phyloP scores from a whole-genome alignment of 2,888 invertebrate species.

The Watsonalla cultraria region DNA sequence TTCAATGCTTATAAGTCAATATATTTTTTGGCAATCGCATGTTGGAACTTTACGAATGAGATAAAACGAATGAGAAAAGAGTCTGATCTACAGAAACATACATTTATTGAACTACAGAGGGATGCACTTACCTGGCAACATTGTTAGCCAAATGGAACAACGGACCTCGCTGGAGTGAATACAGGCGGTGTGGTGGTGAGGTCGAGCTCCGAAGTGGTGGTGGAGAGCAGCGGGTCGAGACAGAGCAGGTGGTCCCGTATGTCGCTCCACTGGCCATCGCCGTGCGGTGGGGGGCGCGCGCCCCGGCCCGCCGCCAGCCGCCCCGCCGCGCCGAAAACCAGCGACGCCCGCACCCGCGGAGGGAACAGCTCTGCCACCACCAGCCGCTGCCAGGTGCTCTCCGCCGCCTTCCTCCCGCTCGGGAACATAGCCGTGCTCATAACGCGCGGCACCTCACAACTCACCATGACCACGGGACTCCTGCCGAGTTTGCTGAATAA shows the following conservation, averaged over 20 bases:
- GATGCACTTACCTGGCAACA: too few species aligned
- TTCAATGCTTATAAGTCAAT: too few species aligned
- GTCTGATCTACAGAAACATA: too few species aligned
- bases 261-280: conserved; percentile 44
- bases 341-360: conserved; percentile 23
- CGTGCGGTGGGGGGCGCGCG: conserved; percentile 17
- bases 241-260: conserved; percentile 42
- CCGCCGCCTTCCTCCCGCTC: conserved; percentile 15
- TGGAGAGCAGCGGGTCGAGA: conserved; percentile 26
- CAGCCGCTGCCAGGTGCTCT: conserved; percentile 7
- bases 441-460: conserved; percentile 33
- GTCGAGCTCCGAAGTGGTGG: background rate
- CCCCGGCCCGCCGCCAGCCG: conserved; percentile 10
- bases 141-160: background rate
- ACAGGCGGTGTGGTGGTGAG: background rate
- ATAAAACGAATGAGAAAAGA: too few species aligned
- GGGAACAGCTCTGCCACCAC: conserved; percentile 25
- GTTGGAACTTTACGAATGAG: too few species aligned
- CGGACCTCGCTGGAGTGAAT: background rate
- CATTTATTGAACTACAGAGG: too few species aligned
- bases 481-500: conserved; percentile 22
- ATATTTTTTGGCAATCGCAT: too few species aligned
- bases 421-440: conserved; percentile 20
- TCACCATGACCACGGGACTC: conserved; percentile 30
- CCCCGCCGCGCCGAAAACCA: conserved; percentile 25